Evolutionary conservation across 2,113 vertebrate genomes (phyloP).

Genomic region (Heteronetta atricapilla): DNA sequence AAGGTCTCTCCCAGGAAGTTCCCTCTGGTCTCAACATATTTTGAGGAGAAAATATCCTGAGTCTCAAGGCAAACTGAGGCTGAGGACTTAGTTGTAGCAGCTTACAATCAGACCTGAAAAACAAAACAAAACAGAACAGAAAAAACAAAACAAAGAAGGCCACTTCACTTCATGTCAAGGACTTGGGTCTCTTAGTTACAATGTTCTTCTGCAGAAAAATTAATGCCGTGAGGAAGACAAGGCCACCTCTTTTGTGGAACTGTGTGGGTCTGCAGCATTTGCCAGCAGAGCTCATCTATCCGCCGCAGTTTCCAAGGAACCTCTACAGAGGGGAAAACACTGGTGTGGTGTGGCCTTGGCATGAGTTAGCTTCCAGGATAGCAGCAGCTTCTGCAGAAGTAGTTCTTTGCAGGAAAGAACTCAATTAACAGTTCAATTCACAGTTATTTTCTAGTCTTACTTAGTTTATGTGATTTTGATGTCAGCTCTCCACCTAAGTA

Average conservation of each 20-base stretch:
- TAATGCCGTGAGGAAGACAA: not conserved
- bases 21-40: not conserved
- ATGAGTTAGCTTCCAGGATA: not conserved
- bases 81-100: not conserved
- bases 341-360: not conserved
- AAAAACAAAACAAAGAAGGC: not conserved
- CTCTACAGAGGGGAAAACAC: not conserved
- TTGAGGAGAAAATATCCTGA: not conserved
- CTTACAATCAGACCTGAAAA: not conserved
- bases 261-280: not conserved
- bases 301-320: not conserved
- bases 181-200: not conserved
- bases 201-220: not conserved
- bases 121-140: not conserved
- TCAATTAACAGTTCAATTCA: not conserved
- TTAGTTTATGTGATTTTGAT: not conserved
- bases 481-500: not conserved
- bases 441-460: not conserved
- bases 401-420: not conserved
- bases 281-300: not conserved
- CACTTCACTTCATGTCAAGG: not conserved
- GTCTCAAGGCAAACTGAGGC: not conserved
- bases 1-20: not conserved
- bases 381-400: not conserved
- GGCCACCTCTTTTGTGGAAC: fast-evolving